phyloP scores from a whole-genome alignment of 64 coral and sea anemone genomes.

The Montipora sp. region DNA sequence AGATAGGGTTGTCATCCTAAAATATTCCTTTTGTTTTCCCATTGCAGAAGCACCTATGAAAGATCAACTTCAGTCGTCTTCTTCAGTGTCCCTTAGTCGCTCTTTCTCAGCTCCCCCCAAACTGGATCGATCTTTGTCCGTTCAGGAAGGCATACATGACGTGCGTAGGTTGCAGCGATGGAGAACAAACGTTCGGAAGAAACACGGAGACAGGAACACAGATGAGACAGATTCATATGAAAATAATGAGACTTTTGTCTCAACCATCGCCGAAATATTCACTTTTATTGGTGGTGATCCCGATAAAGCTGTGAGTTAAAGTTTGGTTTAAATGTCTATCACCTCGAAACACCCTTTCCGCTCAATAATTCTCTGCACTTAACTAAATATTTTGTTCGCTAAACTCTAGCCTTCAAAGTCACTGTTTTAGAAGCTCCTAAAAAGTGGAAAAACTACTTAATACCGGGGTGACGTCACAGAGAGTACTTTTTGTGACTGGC shows the following conservation, averaged over 20 bases:
- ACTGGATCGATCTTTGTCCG: conserved; percentile 68
- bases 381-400: too few species aligned
- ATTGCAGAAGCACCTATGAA: neutral
- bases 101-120: conserved; percentile 82
- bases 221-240: conserved; percentile 10
- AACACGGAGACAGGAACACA: conserved; percentile 12
- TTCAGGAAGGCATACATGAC: conserved; percentile 87
- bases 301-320: conserved; percentile 79
- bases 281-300: conserved; percentile 90
- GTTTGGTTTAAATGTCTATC: neutral
- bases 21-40: neutral
- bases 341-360: too few species aligned
- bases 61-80: conserved; percentile 3
- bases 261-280: conserved; percentile 90
- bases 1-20: neutral
- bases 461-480: too few species aligned
- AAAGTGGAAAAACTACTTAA: too few species aligned
- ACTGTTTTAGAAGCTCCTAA: too few species aligned
- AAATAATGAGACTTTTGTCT: conserved; percentile 58
- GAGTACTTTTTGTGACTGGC: too few species aligned
- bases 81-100: conserved; percentile 53
- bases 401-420: neutral
- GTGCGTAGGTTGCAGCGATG: conserved; percentile 82
- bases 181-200: conserved; percentile 87
- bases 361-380: too few species aligned